Evolutionary conservation across 2,113 vertebrate species (phyloP), one percentile per base, ranked within the genome.

Genomic region (Nibea albiflora): DNA sequence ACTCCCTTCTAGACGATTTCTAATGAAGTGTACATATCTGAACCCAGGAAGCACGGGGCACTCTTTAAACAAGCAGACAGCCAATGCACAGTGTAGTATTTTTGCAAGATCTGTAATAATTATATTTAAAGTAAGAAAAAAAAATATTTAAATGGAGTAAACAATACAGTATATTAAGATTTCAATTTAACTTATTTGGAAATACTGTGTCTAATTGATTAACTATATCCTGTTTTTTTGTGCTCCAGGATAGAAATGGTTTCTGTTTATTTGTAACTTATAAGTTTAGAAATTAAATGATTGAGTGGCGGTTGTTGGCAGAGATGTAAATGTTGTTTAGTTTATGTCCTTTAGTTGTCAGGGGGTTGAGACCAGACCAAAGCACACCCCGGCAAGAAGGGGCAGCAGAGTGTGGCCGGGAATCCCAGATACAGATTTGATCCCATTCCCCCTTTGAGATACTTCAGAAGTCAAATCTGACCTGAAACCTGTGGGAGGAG

Each of bases 51-150:
- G 85, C 86, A 87, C 83, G 53, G 80, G 88, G 89, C 91, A 89
- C 84, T 94, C 91, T 92, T 91, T 91, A 85, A 88, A 88, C 85
- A 63, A 87, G 76, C 91, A 88, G 84, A 86, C 86, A 91, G 90
- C 85, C 81, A 90, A 92, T 94, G 92, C 93, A 94, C 92, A 93
- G 88, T 90, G 87, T 88, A 90, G 91, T 94, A 91, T 93, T 92
- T 92, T 93, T 90, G 85, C 79, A 57, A 94, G 85, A 91, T 89
- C 88, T 93, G 88, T 94, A 88, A 91, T 85, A 63, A 87, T 83
- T 94, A 90, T 95, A 94, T 95, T 94, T 94, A 94, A 92, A 92
- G 85, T 76, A 88, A 85, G 81, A 86, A 83, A 83, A 85, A 85
- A 69, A 85, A 73, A 85, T 92, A 94, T 95, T 93, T 94, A 94